Evolutionary conservation across 2,113 vertebrate genomes (phyloP).

Genomic region (Condylura cristata): DNA sequence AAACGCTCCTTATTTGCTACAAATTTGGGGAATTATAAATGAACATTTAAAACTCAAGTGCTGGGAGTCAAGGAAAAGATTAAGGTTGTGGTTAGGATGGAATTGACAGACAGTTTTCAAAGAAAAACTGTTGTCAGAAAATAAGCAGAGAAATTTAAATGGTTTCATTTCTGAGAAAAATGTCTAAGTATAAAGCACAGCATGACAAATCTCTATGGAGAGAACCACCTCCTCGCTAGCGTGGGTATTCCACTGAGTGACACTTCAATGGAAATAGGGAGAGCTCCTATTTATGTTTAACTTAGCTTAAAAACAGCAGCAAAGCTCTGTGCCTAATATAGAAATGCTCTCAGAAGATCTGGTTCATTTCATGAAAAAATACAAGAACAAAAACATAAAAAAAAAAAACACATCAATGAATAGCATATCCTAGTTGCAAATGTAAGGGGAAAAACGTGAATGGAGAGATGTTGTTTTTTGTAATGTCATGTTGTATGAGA

Average conservation of each 20-base stretch:
- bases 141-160: conserved; percentile 35
- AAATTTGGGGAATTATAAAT: background rate
- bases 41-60: background rate
- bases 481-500: background rate
- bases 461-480: conserved; percentile 12
- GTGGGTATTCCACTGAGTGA: conserved; percentile 63
- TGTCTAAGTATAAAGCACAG: conserved; percentile 69
- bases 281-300: conserved; percentile 74
- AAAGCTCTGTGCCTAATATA: conserved; percentile 67
- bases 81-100: background rate
- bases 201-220: conserved; percentile 53
- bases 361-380: conserved; percentile 54
- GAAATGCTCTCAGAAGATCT: conserved; percentile 62
- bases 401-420: conserved; percentile 63
- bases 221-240: conserved; percentile 56
- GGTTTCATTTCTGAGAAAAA: conserved; percentile 47
- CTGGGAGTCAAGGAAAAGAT: background rate
- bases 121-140: conserved; percentile 22
- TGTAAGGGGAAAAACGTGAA: conserved; percentile 37
- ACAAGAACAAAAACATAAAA: conserved; percentile 49
- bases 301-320: conserved; percentile 72
- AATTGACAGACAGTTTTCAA: background rate
- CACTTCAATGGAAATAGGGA: conserved; percentile 61
- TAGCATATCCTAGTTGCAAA: conserved; percentile 37
- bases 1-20: background rate